These are phyloP conservation scores for Lepus oiostolus DNA, from an alignment of 2,797 vertebrate genomes.

Conservation along the genomic window DNA sequence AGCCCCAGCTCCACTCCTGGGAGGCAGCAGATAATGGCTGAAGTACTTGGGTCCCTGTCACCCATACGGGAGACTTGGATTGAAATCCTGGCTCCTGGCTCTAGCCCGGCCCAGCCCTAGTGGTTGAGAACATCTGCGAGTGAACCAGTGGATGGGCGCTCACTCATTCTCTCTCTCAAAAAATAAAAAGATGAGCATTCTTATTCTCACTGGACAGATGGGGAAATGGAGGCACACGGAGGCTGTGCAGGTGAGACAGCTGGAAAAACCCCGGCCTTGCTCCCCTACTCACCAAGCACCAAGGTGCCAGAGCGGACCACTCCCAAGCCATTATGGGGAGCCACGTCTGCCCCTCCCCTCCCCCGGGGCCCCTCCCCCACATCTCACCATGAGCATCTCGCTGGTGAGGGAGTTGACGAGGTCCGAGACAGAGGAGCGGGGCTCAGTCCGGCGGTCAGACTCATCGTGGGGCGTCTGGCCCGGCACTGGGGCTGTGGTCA, in stretches of 20 bases:
- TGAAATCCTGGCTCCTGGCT: no score
- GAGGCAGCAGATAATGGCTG: no score
- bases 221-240: conserved; percentile 48
- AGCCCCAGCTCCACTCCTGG: no score
- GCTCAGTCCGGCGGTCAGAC: conserved; percentile 91
- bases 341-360: fast-evolving
- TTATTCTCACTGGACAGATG: background rate
- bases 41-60: no score
- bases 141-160: no score
- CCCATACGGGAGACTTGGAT: no score
- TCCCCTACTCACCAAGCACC: background rate
- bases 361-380: fast-evolving
- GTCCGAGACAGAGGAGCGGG: conserved; percentile 95
- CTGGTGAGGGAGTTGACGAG: conserved; percentile 98
- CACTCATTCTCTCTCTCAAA: no score
- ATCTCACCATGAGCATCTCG: conserved; percentile 98
- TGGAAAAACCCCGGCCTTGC: background rate
- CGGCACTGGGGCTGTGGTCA: conserved; percentile 92
- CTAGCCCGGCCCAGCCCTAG: no score
- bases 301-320: no score
- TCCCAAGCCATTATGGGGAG: fast-evolving
- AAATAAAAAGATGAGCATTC: background rate
- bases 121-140: no score
- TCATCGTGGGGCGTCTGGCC: conserved; percentile 95
- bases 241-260: background rate